Evolutionary conservation across 2,113 vertebrate species (phyloP).

Genomic region (Psittacula cyanocephala): DNA sequence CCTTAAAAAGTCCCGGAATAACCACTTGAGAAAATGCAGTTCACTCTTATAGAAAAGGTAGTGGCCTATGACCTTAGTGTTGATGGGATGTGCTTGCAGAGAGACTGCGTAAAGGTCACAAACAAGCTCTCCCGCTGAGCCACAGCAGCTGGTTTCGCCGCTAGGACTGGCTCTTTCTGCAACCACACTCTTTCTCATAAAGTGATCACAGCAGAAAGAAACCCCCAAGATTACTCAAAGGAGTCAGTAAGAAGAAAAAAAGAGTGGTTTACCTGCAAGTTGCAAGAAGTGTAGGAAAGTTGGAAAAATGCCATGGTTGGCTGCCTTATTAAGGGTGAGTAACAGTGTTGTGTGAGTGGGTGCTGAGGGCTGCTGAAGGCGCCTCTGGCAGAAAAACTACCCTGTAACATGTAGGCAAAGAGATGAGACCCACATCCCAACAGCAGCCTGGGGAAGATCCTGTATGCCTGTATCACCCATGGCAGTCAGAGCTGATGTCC

Average conservation of each 20-base stretch:
- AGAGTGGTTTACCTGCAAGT: background rate
- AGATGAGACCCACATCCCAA: accelerated
- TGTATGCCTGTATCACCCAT: accelerated
- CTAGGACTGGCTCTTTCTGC: background rate
- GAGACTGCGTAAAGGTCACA: background rate
- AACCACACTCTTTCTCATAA: background rate
- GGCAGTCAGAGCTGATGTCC: background rate
- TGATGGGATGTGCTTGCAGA: background rate
- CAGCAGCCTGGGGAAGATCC: background rate
- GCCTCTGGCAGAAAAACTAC: background rate
- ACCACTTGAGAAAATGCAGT: background rate
- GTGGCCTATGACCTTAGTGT: background rate
- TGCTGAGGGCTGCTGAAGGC: background rate
- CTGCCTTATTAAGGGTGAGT: background rate
- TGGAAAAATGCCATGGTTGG: background rate
- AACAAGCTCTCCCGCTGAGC: background rate
- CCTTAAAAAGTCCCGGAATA: background rate
- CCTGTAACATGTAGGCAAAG: accelerated
- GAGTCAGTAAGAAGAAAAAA: background rate
- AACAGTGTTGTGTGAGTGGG: background rate
- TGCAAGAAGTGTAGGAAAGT: background rate
- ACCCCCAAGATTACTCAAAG: background rate
- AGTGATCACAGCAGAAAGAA: background rate
- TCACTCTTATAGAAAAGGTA: background rate
- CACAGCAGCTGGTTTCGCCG: background rate